Evolutionary conservation across 2,888 invertebrate species (phyloP).

Genomic region (Catocala nupta): DNA sequence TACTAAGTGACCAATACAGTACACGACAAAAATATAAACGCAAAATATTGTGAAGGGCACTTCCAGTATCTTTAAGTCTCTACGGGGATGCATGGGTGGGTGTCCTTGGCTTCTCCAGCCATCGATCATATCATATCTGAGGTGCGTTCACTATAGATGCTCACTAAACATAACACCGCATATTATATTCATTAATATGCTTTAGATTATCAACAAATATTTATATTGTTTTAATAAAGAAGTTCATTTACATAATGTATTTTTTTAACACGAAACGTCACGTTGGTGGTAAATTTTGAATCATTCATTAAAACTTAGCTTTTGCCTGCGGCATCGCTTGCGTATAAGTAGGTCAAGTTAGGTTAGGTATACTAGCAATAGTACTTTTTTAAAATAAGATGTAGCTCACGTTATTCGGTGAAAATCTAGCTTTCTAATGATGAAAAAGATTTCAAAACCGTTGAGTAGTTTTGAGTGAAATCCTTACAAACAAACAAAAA

Average conservation of each 20-base stretch:
- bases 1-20: no score
- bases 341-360: no score
- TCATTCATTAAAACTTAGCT: no score
- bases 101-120: slow-evolving; percentile 66
- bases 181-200: slow-evolving; percentile 37
- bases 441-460: no score
- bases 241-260: slow-evolving; percentile 1
- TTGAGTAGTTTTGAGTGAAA: no score
- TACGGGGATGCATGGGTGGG: slow-evolving; percentile 59
- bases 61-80: slow-evolving; percentile 47
- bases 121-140: slow-evolving; percentile 72
- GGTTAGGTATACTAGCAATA: no score
- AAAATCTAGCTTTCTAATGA: no score
- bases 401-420: no score
- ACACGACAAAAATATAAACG: background rate
- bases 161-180: slow-evolving; percentile 51
- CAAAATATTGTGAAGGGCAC: slow-evolving; percentile 11
- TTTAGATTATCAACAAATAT: slow-evolving; percentile 23
- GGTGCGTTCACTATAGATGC: slow-evolving; percentile 52
- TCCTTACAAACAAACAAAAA: no score
- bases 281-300: background rate
- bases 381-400: no score
- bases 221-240: slow-evolving; percentile 4
- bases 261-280: background rate
- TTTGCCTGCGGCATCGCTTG: no score